Percentiles rank a stretch among this genome's conserved stretches.
Evolutionary conservation across 2,113 vertebrate genomes (phyloP).

Genomic region (Chinchilla lanigera): DNA sequence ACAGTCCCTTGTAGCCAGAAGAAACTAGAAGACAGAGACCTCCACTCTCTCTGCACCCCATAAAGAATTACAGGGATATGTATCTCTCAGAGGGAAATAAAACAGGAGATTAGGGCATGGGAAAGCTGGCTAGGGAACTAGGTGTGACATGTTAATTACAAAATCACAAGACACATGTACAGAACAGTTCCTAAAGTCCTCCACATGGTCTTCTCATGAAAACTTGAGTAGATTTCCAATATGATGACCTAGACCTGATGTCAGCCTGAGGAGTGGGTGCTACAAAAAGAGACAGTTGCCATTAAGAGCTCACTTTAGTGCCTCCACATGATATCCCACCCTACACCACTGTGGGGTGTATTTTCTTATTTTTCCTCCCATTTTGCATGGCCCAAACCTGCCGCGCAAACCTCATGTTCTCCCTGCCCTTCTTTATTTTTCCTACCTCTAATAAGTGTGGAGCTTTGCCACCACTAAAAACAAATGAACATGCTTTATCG

Average conservation of each 20-base stretch:
- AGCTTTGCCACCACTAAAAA: neutral
- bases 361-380: neutral
- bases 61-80: neutral
- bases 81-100: neutral
- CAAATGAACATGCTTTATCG: too few relatives aligned
- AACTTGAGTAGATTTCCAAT: neutral
- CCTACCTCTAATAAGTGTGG: neutral
- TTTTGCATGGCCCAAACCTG: neutral
- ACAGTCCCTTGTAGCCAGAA: neutral
- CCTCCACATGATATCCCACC: neutral
- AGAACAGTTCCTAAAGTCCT: neutral
- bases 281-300: neutral
- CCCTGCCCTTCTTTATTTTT: neutral
- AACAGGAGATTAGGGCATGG: neutral
- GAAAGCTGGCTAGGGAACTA: neutral
- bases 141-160: neutral
- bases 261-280: neutral
- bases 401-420: neutral
- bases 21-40: neutral
- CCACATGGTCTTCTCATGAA: neutral
- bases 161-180: neutral
- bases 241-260: neutral
- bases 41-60: neutral
- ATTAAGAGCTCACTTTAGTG: neutral
- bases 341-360: neutral